Evolutionary conservation across 2,888 invertebrate species (phyloP), one percentile per base, ranked within the genome.

Genomic region (Thera britannica): DNA sequence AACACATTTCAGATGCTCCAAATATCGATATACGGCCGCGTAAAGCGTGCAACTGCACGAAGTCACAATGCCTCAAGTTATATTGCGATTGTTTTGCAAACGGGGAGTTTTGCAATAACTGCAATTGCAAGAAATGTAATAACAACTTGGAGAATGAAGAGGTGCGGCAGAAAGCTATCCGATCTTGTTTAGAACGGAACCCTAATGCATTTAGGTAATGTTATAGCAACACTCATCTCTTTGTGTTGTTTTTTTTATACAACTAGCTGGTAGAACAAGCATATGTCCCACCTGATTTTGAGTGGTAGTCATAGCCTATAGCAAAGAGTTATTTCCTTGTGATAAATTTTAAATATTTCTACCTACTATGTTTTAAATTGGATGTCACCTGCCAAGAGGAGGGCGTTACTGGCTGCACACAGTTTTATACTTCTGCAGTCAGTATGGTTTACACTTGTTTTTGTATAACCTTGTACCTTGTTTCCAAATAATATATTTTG

Each of bases 41-140:
- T 57, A 99, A 99, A 88, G 99, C 99, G 8, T 99, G 99, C 91
- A 99, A 99, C 89, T 99, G 99, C 90, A 99, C 98, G 44, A 99
- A 99, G 91, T 99, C 99, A 2, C 99, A 99, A 87, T 99, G 99
- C 84, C 95, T 99, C 72, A 99, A 99, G 92, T 90, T 99, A 91
- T 99, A 99, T 88, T 99, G 99, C 93, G 99, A 99, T 87, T 99
- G 99, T 88, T 99, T 99, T 94, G 99, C 99, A 3, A 99, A 99
- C 92, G 99, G 99, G 3, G 99, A 99, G 92, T 99, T 99, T 91
- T 99, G 99, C 93, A 97, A 98, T 88, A 96, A 96, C 88, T 99
- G 99, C 93, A 99, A 99, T 87, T 99, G 99, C 90, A 97, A 96
- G 88, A 98, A 99, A 91, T 99, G 99, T 88, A 98, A 96, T 80